Conservation (phyloP, 2,797 vertebrate species). For the Hylomyscus alleni region DNA sequence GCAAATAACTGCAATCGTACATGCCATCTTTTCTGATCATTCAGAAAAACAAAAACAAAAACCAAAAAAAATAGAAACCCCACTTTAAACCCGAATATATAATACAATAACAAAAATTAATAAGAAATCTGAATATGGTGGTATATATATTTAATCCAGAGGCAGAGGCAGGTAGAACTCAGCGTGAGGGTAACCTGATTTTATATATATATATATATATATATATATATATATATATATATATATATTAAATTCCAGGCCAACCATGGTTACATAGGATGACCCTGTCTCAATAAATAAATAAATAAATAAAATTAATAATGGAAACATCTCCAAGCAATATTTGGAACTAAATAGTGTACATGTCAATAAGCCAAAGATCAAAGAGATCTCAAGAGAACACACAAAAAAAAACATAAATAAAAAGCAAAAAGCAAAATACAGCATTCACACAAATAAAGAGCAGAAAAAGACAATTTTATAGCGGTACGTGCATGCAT, state of each 20-base stretch:
- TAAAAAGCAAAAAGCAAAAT: constrained; percentile 1
- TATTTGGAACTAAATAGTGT: not conserved
- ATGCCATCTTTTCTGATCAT: not conserved
- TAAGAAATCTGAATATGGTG: not conserved
- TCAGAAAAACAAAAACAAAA: not conserved
- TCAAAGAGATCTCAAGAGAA: not conserved
- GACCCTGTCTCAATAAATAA: not conserved
- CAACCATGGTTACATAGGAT: not conserved
- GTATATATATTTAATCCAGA: not conserved
- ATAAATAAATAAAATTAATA: not conserved
- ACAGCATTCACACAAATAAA: not conserved
- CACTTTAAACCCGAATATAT: constrained; percentile 16
- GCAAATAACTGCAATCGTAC: not conserved
- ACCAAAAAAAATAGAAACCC: not conserved
- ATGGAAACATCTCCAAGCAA: not conserved
- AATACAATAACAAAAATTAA: not conserved
- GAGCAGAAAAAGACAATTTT: not conserved
- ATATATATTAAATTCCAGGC: not conserved
- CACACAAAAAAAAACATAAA: not conserved
- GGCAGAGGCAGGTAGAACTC: not conserved
- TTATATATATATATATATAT: not conserved
- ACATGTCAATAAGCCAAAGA: not conserved
- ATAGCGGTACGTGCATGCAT: not conserved
- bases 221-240: not conserved
- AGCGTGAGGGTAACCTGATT: not conserved